Evolutionary conservation across 2,888 invertebrate genomes (phyloP).

Genomic region (Schizotus pectinicornis): DNA sequence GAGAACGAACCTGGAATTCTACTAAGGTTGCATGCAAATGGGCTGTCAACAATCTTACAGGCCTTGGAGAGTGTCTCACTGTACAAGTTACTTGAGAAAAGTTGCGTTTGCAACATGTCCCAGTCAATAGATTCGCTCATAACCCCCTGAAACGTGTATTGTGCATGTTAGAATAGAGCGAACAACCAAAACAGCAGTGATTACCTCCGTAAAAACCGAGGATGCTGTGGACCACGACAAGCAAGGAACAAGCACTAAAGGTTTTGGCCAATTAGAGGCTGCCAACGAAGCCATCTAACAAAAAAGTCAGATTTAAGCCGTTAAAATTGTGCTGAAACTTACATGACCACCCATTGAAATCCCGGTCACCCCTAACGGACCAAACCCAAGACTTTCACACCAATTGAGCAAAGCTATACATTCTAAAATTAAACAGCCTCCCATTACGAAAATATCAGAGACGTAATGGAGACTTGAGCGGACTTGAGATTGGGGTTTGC

Average conservation of each 20-base stretch:
- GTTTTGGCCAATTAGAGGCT: constrained; percentile 95
- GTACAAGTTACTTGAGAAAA: constrained; percentile 79
- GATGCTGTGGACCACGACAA: constrained; percentile 98
- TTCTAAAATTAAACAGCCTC: constrained; percentile 94
- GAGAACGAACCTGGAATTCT: constrained; percentile 44
- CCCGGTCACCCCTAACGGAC: constrained; percentile 93
- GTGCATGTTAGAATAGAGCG: constrained; percentile 17
- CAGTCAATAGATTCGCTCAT: constrained; percentile 95
- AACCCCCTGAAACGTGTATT: constrained; percentile 74
- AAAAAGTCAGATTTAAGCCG: neutral
- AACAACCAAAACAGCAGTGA: constrained; percentile 18
- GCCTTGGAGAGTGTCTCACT: constrained; percentile 85
- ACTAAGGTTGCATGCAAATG: constrained; percentile 50
- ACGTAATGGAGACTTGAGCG: constrained; percentile 94
- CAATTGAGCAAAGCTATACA: constrained; percentile 90
- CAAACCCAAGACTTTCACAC: constrained; percentile 90
- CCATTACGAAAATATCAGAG: constrained; percentile 98
- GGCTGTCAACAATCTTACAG: constrained; percentile 79
- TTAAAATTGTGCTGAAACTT: constrained; percentile 56
- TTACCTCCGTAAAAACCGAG: constrained; percentile 89
- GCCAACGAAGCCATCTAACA: constrained; percentile 95
- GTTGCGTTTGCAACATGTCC: constrained; percentile 89
- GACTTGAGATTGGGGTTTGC: constrained; percentile 87
- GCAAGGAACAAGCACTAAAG: constrained; percentile 92
- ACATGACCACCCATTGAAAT: constrained; percentile 99